Percentiles rank a stretch among this genome's conserved stretches.
Evolutionary conservation across 2,113 vertebrate genomes (phyloP).

Genomic region (Puntigrus tetrazona): DNA sequence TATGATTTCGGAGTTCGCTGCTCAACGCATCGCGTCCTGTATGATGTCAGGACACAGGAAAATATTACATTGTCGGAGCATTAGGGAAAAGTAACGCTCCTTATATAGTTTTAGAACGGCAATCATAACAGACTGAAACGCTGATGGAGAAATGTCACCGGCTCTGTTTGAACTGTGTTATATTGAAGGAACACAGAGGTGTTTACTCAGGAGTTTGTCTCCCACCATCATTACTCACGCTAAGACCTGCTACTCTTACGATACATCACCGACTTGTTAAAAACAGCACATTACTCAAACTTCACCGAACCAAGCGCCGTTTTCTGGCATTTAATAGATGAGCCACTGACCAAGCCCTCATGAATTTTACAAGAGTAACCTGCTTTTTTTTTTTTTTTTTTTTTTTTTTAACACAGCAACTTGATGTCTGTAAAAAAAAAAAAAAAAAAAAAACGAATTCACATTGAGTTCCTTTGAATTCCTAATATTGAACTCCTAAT

Average conservation of each 20-base stretch:
- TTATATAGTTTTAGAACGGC: background rate
- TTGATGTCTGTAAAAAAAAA: too few species aligned
- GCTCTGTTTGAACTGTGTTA: background rate
- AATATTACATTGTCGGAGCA: conserved; percentile 3
- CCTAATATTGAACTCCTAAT: too few species aligned
- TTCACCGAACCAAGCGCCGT: background rate
- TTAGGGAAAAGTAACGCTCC: background rate
- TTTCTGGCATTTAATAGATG: conserved; percentile 30
- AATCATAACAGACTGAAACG: background rate
- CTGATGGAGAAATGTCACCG: background rate
- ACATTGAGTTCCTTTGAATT: too few species aligned
- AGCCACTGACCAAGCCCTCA: background rate
- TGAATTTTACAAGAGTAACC: conserved; percentile 24
- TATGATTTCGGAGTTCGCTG: background rate
- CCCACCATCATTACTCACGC: conserved; percentile 13
- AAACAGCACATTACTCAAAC: conserved; percentile 34
- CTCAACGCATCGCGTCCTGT: background rate
- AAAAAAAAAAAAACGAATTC: too few species aligned
- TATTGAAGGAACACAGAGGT: background rate
- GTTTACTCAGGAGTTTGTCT: conserved; percentile 3
- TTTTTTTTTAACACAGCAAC: too few species aligned
- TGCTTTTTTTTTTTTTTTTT: background rate
- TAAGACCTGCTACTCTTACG: background rate
- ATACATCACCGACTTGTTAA: conserved; percentile 1
- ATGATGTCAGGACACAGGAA: background rate